Conservation (phyloP, 2,888 invertebrate species). For the Hydriomena furcata region DNA sequence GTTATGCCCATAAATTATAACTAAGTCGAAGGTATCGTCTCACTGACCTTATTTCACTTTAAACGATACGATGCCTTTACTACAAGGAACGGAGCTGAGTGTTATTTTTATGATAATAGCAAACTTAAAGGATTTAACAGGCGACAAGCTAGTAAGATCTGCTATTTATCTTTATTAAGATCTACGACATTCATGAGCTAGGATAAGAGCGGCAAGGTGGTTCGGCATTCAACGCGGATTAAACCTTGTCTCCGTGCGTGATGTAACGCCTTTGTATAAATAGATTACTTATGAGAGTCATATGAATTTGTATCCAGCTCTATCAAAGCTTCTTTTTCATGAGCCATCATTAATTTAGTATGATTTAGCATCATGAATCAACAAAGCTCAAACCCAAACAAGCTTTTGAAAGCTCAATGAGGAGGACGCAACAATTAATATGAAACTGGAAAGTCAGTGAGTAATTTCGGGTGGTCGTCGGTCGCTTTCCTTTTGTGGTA, state of each 20-base stretch:
- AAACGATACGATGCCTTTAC: slow-evolving; percentile 26
- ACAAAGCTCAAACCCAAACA: slow-evolving; percentile 16
- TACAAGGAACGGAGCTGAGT: slow-evolving; percentile 33
- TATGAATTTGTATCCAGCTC: slow-evolving; percentile 15
- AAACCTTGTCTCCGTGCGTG: slow-evolving; percentile 41
- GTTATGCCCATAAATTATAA: slow-evolving; percentile 42
- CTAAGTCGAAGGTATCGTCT: slow-evolving; percentile 39
- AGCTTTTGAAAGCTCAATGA: slow-evolving; percentile 18
- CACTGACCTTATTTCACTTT: slow-evolving; percentile 48
- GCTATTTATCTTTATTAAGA: slow-evolving; percentile 67
- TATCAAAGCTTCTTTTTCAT: slow-evolving; percentile 18
- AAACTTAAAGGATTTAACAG: slow-evolving; percentile 46
- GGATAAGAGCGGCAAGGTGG: slow-evolving; percentile 44
- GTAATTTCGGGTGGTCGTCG: slow-evolving; percentile 56
- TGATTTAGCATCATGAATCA: slow-evolving; percentile 7
- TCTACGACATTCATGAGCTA: slow-evolving; percentile 50
- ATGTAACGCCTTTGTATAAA: slow-evolving; percentile 36
- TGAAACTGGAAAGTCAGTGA: slow-evolving; percentile 45
- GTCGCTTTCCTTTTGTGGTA: slow-evolving; percentile 48
- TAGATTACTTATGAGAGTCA: slow-evolving; percentile 27
- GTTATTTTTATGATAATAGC: slow-evolving; percentile 48
- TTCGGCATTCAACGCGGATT: slow-evolving; percentile 52
- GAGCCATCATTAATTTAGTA: slow-evolving; percentile 21
- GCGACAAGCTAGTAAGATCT: slow-evolving; percentile 46
- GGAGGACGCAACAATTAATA: slow-evolving; percentile 39